phyloP scores from a whole-genome alignment of 2,888 invertebrate species.

The Gymnoscelis rufifasciata region DNA sequence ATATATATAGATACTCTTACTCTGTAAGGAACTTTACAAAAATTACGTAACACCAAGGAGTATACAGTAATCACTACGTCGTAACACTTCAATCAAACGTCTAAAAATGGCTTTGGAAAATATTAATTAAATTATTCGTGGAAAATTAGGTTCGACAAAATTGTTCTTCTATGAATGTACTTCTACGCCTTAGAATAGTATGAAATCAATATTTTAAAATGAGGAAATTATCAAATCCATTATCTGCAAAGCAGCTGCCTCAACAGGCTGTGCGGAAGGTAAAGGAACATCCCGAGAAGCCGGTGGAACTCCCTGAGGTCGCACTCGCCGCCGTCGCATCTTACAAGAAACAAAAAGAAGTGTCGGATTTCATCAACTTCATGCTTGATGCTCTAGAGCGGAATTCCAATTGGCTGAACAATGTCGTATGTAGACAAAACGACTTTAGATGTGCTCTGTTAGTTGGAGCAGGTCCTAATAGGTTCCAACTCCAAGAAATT shows the following conservation, averaged over 20 bases:
- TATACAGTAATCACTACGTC: no score
- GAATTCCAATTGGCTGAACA: constrained; percentile 62
- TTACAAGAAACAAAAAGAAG: constrained; percentile 61
- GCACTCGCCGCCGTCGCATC: constrained; percentile 63
- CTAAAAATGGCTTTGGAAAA: no score
- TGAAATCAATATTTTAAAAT: constrained; percentile 34
- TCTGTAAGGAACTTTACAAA: no score
- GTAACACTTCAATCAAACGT: no score
- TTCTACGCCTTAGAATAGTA: no score
- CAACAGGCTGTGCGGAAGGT: constrained; percentile 30
- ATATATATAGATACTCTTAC: no score
- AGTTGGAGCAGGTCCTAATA: constrained; percentile 65
- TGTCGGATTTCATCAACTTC: constrained; percentile 59
- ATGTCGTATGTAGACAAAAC: constrained; percentile 49
- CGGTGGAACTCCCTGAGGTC: constrained; percentile 50
- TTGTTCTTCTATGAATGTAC: no score
- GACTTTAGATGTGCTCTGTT: constrained; percentile 62
- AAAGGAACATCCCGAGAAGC: constrained; percentile 37
- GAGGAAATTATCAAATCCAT: constrained; percentile 34
- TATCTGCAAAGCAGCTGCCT: constrained; percentile 43
- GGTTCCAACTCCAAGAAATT: constrained; percentile 62
- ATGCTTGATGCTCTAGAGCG: constrained; percentile 56
- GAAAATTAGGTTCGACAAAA: no score
- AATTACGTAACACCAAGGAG: no score
- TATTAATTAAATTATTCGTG: no score